phyloP scores from a whole-genome alignment of 2,888 invertebrate genomes.

The Hyposoter didymator region DNA sequence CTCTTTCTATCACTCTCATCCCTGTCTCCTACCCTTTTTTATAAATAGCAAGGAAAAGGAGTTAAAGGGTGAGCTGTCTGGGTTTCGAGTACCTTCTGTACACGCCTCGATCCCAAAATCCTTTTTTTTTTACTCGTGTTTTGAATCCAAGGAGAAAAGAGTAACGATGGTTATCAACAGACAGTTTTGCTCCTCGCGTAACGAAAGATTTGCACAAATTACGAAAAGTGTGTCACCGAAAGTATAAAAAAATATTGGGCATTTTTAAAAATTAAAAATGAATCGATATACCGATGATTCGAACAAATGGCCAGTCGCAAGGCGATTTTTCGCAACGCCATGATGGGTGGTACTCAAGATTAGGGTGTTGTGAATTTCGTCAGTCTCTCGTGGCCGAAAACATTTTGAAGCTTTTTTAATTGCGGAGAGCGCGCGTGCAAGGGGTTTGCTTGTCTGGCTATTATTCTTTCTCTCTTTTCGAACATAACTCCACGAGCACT shows the following conservation, averaged over 20 bases:
- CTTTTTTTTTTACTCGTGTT: slow-evolving; percentile 3
- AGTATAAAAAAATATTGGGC: not conserved
- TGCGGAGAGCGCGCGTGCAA: slow-evolving; percentile 70
- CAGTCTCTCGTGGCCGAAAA: slow-evolving; percentile 21
- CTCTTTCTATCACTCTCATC: slow-evolving; percentile 33
- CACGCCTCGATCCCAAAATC: not conserved
- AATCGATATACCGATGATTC: not conserved
- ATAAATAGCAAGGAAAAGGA: slow-evolving; percentile 36
- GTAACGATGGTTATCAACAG: not conserved
- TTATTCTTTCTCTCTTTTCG: slow-evolving; percentile 77
- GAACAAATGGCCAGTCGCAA: not conserved
- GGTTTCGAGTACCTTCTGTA: not conserved
- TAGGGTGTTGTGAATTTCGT: slow-evolving; percentile 7
- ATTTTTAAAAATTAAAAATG: not conserved
- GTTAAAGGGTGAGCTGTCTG: slow-evolving; percentile 47
- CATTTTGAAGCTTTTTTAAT: slow-evolving; percentile 69
- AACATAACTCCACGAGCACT: slow-evolving; percentile 33
- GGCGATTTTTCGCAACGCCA: slow-evolving; percentile 5
- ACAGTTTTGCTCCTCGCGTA: not conserved
- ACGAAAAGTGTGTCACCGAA: not conserved
- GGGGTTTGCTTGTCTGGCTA: slow-evolving; percentile 76
- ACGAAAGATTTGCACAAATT: not conserved
- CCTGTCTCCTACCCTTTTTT: not conserved
- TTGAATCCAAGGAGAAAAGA: not conserved
- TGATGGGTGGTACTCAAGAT: not conserved